phyloP scores from a whole-genome alignment of 2,797 vertebrate species.

The Falco concolor region DNA sequence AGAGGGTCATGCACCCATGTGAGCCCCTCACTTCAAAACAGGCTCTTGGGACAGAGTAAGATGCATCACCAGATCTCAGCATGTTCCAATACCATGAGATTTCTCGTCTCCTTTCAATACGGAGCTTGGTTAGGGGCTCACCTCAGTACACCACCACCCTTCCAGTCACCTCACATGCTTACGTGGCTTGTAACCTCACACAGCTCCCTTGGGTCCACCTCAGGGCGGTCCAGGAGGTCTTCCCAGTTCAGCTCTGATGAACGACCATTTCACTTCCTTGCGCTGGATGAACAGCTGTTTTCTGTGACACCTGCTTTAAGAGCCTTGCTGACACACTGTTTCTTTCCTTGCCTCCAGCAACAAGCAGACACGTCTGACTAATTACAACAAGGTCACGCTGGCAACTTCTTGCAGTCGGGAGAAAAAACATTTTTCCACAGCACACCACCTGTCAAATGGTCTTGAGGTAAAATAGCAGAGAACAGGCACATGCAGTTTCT shows the following conservation, averaged over 20 bases:
- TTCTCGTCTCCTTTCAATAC: not conserved
- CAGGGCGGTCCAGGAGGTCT: not conserved
- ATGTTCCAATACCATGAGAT: not conserved
- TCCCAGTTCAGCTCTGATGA: not conserved
- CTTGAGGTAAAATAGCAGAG: not conserved
- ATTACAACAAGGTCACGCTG: not conserved
- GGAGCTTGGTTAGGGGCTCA: not conserved
- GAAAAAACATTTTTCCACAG: not conserved
- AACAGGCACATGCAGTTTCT: not conserved
- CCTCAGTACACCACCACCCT: not conserved
- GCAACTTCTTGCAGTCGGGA: not conserved
- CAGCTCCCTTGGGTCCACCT: not conserved
- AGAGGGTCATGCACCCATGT: rapidly evolving
- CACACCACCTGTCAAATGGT: not conserved
- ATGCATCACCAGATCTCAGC: not conserved
- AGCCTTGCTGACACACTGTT: not conserved
- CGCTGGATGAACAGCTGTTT: not conserved
- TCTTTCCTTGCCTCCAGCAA: not conserved
- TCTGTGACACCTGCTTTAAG: not conserved
- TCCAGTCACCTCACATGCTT: not conserved
- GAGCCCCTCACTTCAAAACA: not conserved
- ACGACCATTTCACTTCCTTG: not conserved
- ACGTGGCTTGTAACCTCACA: rapidly evolving
- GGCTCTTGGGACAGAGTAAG: not conserved
- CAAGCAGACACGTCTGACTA: not conserved